Evolutionary conservation across 2,113 vertebrate species (phyloP), one percentile per base, ranked within the genome.

Genomic region (Tychaedon coryphoeus): DNA sequence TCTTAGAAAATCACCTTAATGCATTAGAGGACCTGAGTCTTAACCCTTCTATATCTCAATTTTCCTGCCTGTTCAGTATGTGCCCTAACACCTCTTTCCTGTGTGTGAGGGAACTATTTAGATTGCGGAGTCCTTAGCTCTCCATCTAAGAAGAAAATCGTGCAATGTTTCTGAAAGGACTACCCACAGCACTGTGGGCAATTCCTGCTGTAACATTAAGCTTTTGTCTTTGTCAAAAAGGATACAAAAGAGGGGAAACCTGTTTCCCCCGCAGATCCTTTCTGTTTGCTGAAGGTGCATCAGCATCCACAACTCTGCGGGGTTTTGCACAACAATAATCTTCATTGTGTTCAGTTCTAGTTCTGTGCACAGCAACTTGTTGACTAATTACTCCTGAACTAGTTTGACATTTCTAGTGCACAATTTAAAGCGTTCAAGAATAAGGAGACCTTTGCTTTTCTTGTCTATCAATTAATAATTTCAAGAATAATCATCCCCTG

Each of bases 381-480:
- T 83, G 71, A 53, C 67, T 88, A 70, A 67, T 90, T 86, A 43
- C 12, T 93, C 43, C 62, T 62, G 10, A 84, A 80, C 25, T 67
- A 83, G 40, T 85, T 69, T 72, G 66, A 24, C 53, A 7, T 89
- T 95, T 74, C 72, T 62, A 57, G 36, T 42, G 28, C 56, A 67
- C 19, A 34, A 56, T 86, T 86, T 47, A 43, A 96, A 91, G 40
- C 17, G 48, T 64, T 66, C 29, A 62, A 36, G 34, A 91, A 73
- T 69, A 36, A 82, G 48, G 70, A 72, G 19, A 40, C 69, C 67
- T 78, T 50, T 88, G 15, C 26, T 85, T 86, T 94, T 61, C 42
- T 91, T 72, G 43, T 83, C 64, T 90, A 67, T 76, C 51, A 76
- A 22, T 82, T 93, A 94, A 84, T 94, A 91, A 69, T 79, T 88